Evolutionary conservation across 1,140 invertebrate genomes (phyloP), one percentile per base, ranked within the genome.

Genomic region (Tetramorium parvispinum): DNA sequence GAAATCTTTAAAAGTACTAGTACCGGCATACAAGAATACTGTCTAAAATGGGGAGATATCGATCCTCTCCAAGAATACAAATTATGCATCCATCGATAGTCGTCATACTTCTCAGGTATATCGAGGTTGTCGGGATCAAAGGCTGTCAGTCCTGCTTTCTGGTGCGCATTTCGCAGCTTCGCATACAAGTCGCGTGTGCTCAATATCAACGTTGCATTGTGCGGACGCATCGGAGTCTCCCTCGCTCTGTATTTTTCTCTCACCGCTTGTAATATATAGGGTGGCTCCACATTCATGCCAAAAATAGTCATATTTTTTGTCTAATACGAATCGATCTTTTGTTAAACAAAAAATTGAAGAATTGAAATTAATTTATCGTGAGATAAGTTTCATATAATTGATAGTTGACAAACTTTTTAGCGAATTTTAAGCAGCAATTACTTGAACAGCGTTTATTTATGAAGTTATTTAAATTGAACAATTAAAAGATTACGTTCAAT

Each of bases 201-300:
- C 87, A 86, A 87, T 92, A 93, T 93, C 89, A 92, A 91, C 87
- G 71, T 82, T 18, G 89, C 85, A 93, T 93, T 93, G 92, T 93
- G 87, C 91, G 73, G n/a, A 82, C 57, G 70, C 89, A 90, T 86
- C 89, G 63, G 43, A 53, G 18, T 59, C 32, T 63, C 32, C 68
- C 46, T 40, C 24, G 21, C 37, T 18, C 10, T 27, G 32, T 73
- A 27, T 65, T 70, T 85, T 37, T 68, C 75, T 32, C 61, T 46
- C 75, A 24, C 32, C 55, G 46, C 68, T 53, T 66, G 49, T 63
- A 61, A 63, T 46, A n/a, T 46, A 82, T 11, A 75, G 79, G 70
- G 53, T 83, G 68, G n/a, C 4, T 40, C 53, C 27, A 8, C 53
- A 71, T 71, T 43, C 21, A 3, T 37, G 43, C 2, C 32, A 27